Percentiles rank a stretch among this genome's conserved stretches.
Evolutionary conservation across 2,113 vertebrate species (phyloP).

Genomic region (Ageneiosus marmoratus): DNA sequence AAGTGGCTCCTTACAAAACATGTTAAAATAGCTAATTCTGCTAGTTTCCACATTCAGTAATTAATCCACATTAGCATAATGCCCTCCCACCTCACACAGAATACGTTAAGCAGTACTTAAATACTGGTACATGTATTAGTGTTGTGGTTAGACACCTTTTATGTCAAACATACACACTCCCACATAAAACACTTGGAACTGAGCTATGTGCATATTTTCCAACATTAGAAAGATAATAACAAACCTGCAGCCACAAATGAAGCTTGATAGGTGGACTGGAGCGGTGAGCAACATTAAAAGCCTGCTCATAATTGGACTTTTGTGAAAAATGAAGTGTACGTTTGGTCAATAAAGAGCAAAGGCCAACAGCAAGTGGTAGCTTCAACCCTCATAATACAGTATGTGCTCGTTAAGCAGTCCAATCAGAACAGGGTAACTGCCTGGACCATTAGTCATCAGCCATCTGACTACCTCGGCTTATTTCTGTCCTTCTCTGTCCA

Average conservation of each 20-base stretch:
- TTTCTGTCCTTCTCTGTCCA: slow-evolving; percentile 71
- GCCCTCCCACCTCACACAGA: slow-evolving; percentile 62
- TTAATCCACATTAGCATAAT: slow-evolving; percentile 70
- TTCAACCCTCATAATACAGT: slow-evolving; percentile 83
- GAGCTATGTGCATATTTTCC: neutral
- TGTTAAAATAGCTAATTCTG: slow-evolving; percentile 62
- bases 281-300: slow-evolving; percentile 44
- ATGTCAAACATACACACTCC: slow-evolving; percentile 19
- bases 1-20: slow-evolving; percentile 67
- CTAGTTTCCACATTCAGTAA: slow-evolving; percentile 67
- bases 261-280: slow-evolving; percentile 2
- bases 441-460: slow-evolving; percentile 86
- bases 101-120: slow-evolving; percentile 5
- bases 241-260: slow-evolving; percentile 49
- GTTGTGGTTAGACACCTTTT: neutral
- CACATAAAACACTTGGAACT: slow-evolving; percentile 31
- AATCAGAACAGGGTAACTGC: slow-evolving; percentile 82
- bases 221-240: slow-evolving; percentile 56
- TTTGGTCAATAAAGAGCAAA: slow-evolving; percentile 96
- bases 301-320: slow-evolving; percentile 88
- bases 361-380: slow-evolving; percentile 85
- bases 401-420: slow-evolving; percentile 93
- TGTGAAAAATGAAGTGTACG: slow-evolving; percentile 98
- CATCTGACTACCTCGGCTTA: slow-evolving; percentile 77
- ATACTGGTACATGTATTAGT: neutral